phyloP scores from a whole-genome alignment of 2,797 vertebrate genomes.

The Accipiter minullus region DNA sequence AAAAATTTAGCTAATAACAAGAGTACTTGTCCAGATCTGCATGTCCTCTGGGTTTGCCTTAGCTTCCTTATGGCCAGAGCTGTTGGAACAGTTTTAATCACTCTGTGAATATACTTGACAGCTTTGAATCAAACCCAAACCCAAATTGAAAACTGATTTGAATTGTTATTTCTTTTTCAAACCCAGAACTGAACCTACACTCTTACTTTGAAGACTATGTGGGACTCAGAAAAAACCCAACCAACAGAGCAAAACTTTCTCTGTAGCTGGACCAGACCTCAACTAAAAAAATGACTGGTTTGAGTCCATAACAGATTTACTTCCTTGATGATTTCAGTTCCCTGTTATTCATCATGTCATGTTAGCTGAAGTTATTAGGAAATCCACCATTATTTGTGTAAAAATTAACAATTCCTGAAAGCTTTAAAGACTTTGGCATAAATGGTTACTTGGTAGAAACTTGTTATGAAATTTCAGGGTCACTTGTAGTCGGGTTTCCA shows the following conservation, averaged over 20 bases:
- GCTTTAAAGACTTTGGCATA: not conserved
- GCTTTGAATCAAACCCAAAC: conserved; percentile 58
- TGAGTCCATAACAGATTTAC: not conserved
- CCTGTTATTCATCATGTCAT: not conserved
- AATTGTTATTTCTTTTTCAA: conserved; percentile 50
- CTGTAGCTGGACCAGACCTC: conserved; percentile 26
- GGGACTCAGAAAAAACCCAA: not conserved
- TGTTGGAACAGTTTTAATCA: conserved; percentile 59
- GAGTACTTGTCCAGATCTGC: conserved; percentile 61
- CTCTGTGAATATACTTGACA: conserved; percentile 35
- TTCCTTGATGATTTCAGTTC: conserved; percentile 27
- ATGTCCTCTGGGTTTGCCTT: conserved; percentile 58
- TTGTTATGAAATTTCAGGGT: not conserved
- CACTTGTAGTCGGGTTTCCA: not conserved
- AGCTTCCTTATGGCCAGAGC: conserved; percentile 55
- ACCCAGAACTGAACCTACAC: conserved; percentile 22
- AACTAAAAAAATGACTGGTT: not conserved
- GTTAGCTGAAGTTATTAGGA: not conserved
- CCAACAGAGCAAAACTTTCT: conserved; percentile 15
- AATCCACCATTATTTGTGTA: conserved; percentile 10
- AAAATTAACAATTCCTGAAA: conserved; percentile 38
- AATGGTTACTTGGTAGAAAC: not conserved
- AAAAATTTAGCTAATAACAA: conserved; percentile 23
- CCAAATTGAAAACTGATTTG: conserved; percentile 64
- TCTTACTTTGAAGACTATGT: conserved; percentile 29